A percentile compares a stretch with the other conserved stretches of the same genome.
Conservation (phyloP, 2,888 invertebrate species). For the Phymatocera aterrima region DNA sequence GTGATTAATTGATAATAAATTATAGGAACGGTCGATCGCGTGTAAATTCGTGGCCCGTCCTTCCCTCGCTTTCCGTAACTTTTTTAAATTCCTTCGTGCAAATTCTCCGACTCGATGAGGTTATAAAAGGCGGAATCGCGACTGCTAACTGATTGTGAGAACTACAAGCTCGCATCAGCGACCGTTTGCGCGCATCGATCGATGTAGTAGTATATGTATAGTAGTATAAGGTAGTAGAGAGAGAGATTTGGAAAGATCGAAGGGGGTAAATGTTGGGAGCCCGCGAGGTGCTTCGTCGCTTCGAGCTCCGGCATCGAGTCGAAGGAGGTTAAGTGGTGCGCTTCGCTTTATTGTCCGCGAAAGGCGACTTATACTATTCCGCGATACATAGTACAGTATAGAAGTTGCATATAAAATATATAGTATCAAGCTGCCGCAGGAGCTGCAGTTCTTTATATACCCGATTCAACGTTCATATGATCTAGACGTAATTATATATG, state of each 20-base stretch:
- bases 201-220: not conserved
- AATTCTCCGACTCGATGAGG: no score
- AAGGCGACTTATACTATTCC: not conserved
- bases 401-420: not conserved
- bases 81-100: no score
- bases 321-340: slow-evolving; percentile 39
- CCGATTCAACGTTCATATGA: no score
- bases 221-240: not conserved
- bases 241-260: slow-evolving; percentile 19
- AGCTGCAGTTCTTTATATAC: no score
- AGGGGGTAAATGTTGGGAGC: slow-evolving; percentile 28
- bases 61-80: no score
- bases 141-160: not conserved
- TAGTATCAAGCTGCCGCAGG: not conserved
- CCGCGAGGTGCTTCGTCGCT: slow-evolving; percentile 29
- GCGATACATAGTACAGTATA: not conserved
- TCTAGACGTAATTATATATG: no score
- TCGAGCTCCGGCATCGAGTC: slow-evolving; percentile 9
- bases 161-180: not conserved
- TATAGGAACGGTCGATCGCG: no score
- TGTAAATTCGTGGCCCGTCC: no score
- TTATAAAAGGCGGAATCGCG: not conserved
- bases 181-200: not conserved
- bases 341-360: slow-evolving; percentile 16
- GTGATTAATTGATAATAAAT: no score